Conservation (phyloP, 2,888 invertebrate genomes). For the Conops quadrifasciatus region DNA sequence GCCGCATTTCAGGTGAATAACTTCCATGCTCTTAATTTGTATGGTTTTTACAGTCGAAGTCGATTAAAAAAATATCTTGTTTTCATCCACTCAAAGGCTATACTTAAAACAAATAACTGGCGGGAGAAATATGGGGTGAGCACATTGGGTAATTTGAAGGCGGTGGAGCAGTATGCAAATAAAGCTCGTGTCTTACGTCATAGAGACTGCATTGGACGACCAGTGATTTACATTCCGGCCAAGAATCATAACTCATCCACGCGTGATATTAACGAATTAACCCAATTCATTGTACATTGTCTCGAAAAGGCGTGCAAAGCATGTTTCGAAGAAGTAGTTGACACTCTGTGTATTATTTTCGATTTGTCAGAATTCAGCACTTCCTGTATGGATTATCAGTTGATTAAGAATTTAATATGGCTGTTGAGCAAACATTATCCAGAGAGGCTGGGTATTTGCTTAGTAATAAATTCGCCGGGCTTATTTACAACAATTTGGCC, state of each 20-base stretch:
- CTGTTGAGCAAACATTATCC: slow-evolving; percentile 80
- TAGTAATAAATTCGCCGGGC: slow-evolving; percentile 77
- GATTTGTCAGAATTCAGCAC: slow-evolving; percentile 77
- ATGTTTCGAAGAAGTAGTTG: slow-evolving; percentile 81
- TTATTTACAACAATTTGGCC: slow-evolving; percentile 83
- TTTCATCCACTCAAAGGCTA: slow-evolving; percentile 61
- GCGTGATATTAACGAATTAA: slow-evolving; percentile 78
- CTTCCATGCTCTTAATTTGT: neutral
- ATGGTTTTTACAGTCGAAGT: no score
- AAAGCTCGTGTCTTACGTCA: slow-evolving; percentile 77
- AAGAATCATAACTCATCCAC: slow-evolving; percentile 77
- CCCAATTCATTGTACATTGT: slow-evolving; percentile 80
- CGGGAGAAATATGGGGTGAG: slow-evolving; percentile 76
- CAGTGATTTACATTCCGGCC: slow-evolving; percentile 81
- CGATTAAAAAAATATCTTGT: no score
- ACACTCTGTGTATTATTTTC: slow-evolving; percentile 82
- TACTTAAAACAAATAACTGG: slow-evolving; percentile 84
- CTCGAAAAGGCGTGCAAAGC: slow-evolving; percentile 79
- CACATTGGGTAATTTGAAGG: slow-evolving; percentile 67
- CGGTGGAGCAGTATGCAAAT: slow-evolving; percentile 70
- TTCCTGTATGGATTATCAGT: slow-evolving; percentile 82
- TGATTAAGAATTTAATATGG: slow-evolving; percentile 82
- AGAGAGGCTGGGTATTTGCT: slow-evolving; percentile 78
- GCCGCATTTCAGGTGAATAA: slow-evolving; percentile 76
- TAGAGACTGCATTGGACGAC: slow-evolving; percentile 77